Evolutionary conservation across 2,113 vertebrate genomes (phyloP).

Genomic region (Dicrurus megarhynchus): DNA sequence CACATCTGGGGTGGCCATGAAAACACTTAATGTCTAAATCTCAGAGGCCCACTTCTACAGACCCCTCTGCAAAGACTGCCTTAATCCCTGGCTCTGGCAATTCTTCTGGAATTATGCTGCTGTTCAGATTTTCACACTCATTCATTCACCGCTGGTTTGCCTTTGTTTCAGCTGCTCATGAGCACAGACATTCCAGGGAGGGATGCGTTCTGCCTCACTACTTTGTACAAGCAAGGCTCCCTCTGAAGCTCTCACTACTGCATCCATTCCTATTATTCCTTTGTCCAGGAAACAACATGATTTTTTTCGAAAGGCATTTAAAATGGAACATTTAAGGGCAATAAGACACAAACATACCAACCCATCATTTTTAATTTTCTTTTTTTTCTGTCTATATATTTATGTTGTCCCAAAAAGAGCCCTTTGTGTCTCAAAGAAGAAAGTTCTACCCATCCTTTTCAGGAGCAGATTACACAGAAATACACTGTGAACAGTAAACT

Average conservation of each 20-base stretch:
- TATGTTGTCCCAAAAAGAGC: neutral
- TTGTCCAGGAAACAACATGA: neutral
- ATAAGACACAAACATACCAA: neutral
- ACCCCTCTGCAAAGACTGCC: neutral
- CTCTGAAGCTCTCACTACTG: neutral
- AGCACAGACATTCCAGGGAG: neutral
- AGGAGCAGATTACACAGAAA: neutral
- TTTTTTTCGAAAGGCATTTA: neutral
- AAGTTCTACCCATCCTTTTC: neutral
- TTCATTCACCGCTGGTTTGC: neutral
- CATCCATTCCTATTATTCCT: neutral
- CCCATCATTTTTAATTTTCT: neutral
- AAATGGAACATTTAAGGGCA: neutral
- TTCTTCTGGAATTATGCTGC: neutral
- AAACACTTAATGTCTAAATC: neutral
- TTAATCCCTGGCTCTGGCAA: neutral
- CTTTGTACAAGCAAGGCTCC: neutral
- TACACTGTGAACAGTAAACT: neutral
- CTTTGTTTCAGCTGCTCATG: constrained; percentile 6
- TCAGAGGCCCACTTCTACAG: neutral
- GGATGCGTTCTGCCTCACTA: neutral
- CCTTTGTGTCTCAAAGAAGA: neutral
- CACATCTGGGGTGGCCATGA: neutral
- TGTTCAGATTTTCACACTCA: neutral
- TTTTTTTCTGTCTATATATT: neutral